Evolutionary conservation across 1,140 invertebrate genomes (phyloP).

Genomic region (Drosophila baimaii): DNA sequence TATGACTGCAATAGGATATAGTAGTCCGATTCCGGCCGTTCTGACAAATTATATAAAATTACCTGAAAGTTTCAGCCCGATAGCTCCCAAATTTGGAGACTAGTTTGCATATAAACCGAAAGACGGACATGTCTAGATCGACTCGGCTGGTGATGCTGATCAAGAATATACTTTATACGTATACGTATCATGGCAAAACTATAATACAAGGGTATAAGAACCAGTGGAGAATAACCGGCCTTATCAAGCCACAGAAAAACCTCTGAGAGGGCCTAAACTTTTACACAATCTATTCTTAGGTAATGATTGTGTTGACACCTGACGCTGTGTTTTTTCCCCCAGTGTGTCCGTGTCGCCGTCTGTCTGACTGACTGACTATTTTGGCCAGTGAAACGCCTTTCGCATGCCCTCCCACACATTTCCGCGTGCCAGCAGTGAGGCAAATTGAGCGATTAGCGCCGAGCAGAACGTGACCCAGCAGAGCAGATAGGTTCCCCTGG

Average conservation of each 20-base stretch:
- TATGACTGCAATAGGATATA: too few relatives aligned
- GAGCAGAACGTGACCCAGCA: conserved; percentile 64
- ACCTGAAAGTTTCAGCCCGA: too few relatives aligned
- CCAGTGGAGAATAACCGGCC: background rate
- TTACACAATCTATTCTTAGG: background rate
- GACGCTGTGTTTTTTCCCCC: conserved; percentile 10
- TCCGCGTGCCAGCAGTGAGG: conserved; percentile 64
- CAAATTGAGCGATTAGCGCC: conserved; percentile 71
- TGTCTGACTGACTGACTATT: conserved; percentile 4
- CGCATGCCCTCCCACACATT: conserved; percentile 63
- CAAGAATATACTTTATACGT: too few relatives aligned
- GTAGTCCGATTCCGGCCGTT: too few relatives aligned
- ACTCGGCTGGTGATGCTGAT: too few relatives aligned
- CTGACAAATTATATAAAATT: too few relatives aligned
- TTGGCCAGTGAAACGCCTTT: conserved; percentile 37
- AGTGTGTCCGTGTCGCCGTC: background rate
- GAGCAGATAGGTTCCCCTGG: conserved; percentile 14
- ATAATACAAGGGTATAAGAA: too few relatives aligned
- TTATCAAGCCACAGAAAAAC: background rate
- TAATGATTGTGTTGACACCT: background rate
- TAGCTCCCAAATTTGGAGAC: too few relatives aligned
- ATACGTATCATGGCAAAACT: too few relatives aligned
- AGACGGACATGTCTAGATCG: too few relatives aligned
- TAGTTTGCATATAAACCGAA: too few relatives aligned
- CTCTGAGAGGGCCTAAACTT: too few relatives aligned